phyloP scores from a whole-genome alignment of 2,113 vertebrate genomes.

The Xiphophorus couchianus region DNA sequence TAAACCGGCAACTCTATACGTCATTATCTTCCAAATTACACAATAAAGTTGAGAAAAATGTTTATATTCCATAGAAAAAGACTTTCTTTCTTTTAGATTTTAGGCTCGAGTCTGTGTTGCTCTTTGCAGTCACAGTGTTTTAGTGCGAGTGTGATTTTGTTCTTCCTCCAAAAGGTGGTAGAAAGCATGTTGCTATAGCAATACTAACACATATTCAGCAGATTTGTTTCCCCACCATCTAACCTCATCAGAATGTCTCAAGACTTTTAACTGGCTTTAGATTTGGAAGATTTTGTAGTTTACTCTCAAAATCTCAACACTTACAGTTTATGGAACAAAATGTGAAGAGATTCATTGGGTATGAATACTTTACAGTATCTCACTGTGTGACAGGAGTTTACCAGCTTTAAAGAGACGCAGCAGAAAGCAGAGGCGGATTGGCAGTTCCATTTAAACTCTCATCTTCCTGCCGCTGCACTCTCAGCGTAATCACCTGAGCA shows the following conservation, averaged over 20 bases:
- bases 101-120: too few relatives aligned
- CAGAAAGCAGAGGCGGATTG: neutral
- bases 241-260: neutral
- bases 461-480: neutral
- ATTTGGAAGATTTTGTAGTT: neutral
- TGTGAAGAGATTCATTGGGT: neutral
- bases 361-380: neutral
- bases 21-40: too few relatives aligned
- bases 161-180: too few relatives aligned
- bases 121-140: too few relatives aligned
- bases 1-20: neutral
- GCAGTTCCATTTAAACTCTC: neutral
- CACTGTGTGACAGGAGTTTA: neutral
- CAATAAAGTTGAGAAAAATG: too few relatives aligned
- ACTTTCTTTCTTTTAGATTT: too few relatives aligned
- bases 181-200: too few relatives aligned
- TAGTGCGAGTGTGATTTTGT: too few relatives aligned
- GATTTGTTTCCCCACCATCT: neutral
- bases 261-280: neutral
- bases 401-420: neutral
- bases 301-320: too few relatives aligned
- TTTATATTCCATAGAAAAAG: too few relatives aligned
- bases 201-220: too few relatives aligned
- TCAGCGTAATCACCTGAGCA: constrained; percentile 82
- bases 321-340: neutral